Conservation (phyloP, 2,888 invertebrate species). For the Orthosia gothica region DNA sequence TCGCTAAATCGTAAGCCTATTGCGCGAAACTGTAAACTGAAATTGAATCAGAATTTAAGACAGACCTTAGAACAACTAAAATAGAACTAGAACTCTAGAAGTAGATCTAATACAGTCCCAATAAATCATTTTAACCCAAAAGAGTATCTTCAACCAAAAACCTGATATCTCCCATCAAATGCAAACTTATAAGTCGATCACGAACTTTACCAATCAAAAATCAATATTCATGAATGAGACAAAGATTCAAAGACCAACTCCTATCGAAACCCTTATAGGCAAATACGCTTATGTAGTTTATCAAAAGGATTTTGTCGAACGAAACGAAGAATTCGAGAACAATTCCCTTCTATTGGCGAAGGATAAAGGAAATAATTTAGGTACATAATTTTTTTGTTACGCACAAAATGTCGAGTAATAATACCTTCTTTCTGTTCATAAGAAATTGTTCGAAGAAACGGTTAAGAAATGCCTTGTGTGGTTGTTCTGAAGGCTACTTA, state of each 20-base stretch:
- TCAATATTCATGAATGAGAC: constrained; percentile 66
- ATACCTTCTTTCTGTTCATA: constrained; percentile 55
- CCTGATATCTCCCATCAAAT: constrained; percentile 26
- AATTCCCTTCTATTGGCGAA: constrained; percentile 66
- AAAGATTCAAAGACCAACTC: constrained; percentile 64
- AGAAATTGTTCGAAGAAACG: constrained; percentile 53
- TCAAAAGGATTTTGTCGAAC: constrained; percentile 71
- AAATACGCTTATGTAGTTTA: constrained; percentile 71
- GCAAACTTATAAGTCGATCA: constrained; percentile 52
- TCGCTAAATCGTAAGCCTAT: not conserved
- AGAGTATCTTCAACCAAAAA: constrained; percentile 20
- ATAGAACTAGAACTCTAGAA: too few relatives aligned
- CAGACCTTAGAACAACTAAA: not conserved
- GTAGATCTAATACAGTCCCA: not conserved
- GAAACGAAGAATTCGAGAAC: constrained; percentile 68
- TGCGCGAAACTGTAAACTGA: too few relatives aligned
- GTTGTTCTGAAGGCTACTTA: constrained; percentile 26
- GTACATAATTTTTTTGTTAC: constrained; percentile 63
- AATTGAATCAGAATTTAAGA: not conserved
- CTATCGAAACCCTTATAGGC: constrained; percentile 55
- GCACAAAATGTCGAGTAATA: constrained; percentile 54
- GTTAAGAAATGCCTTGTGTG: constrained; percentile 43
- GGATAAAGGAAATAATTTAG: constrained; percentile 71
- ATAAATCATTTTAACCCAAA: not conserved
- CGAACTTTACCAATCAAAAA: constrained; percentile 50